Conservation (phyloP, 2,113 vertebrate species). For the Nicator chloris region DNA sequence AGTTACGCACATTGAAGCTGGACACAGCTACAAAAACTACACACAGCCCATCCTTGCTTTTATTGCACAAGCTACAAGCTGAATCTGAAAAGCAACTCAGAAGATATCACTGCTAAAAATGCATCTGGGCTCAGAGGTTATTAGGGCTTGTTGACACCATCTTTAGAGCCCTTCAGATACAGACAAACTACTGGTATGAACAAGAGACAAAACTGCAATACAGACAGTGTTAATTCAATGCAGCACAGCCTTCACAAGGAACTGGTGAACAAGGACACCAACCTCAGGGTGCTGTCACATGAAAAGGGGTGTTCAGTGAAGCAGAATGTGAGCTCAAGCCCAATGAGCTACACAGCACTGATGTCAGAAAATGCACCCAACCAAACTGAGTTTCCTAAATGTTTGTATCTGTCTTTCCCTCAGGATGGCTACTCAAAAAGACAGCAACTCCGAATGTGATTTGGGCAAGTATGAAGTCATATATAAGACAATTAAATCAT, state of each 20-base stretch:
- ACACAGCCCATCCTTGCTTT: background rate
- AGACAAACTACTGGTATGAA: background rate
- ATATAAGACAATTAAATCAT: background rate
- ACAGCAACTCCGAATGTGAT: background rate
- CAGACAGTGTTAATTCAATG: background rate
- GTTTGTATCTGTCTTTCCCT: background rate
- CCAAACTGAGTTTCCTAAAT: background rate
- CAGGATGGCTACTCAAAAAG: background rate
- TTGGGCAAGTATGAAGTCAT: background rate
- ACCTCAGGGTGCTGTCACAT: background rate
- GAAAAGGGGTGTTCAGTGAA: background rate
- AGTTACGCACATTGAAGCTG: background rate
- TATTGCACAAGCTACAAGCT: background rate
- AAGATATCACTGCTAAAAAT: background rate
- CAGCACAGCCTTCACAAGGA: background rate
- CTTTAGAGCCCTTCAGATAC: background rate
- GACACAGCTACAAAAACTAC: background rate
- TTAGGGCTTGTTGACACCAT: background rate
- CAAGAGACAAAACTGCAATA: background rate
- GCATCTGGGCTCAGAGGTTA: background rate
- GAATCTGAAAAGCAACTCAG: background rate
- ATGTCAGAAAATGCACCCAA: background rate
- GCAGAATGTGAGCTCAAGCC: background rate
- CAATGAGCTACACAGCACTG: background rate
- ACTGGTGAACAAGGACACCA: background rate